phyloP scores from a whole-genome alignment of 2,797 vertebrate genomes.

The Microhierax caerulescens region DNA sequence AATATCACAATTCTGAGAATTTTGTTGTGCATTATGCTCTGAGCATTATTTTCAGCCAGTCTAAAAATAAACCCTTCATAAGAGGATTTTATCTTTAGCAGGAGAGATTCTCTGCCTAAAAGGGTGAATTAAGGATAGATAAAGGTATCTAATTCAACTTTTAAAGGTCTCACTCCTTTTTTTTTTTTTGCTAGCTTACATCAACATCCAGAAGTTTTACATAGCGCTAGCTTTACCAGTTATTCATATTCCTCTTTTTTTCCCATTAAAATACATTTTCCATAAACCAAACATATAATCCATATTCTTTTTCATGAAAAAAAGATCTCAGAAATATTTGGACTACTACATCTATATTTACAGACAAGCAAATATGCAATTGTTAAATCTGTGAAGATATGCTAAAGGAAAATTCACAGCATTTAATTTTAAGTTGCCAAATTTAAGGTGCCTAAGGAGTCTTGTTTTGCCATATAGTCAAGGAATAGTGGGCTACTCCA shows the following conservation, averaged over 20 bases:
- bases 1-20: not conserved
- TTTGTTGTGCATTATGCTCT: not conserved
- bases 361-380: not conserved
- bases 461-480: not conserved
- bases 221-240: not conserved
- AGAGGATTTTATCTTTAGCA: conserved; percentile 42
- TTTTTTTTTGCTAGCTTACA: not conserved
- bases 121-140: conserved; percentile 49
- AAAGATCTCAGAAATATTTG: not conserved
- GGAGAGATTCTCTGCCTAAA: conserved; percentile 11
- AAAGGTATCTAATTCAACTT: not conserved
- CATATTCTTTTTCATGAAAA: not conserved
- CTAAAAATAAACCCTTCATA: conserved; percentile 41
- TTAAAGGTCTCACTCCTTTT: not conserved
- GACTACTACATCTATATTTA: not conserved
- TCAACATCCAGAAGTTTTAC: not conserved
- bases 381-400: not conserved
- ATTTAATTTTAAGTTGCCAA: not conserved
- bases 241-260: not conserved
- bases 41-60: conserved; percentile 25
- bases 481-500: not conserved
- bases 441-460: not conserved
- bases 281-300: not conserved
- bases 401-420: not conserved
- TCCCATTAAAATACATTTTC: not conserved